Conservation (phyloP, 2,797 vertebrate species). For the Allobates femoralis region DNA sequence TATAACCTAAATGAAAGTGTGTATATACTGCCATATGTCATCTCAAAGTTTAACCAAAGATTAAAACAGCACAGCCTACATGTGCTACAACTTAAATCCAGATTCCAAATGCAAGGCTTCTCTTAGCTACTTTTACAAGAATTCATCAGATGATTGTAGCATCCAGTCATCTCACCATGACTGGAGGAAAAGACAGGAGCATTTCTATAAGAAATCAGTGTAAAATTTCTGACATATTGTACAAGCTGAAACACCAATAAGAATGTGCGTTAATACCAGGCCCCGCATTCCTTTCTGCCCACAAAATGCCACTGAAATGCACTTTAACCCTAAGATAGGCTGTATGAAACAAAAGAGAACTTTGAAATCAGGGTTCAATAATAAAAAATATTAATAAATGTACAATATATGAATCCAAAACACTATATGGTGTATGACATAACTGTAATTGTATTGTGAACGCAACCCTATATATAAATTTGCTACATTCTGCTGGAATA, state of each 20-base stretch:
- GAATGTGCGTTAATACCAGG: slow-evolving; percentile 11
- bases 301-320: not conserved
- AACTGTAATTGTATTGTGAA: not conserved
- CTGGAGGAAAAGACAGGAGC: not conserved
- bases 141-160: slow-evolving; percentile 26
- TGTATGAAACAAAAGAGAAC: not conserved
- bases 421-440: not conserved
- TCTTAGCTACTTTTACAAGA: slow-evolving; percentile 16
- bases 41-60: not conserved
- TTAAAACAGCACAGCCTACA: slow-evolving; percentile 23
- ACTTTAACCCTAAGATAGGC: not conserved
- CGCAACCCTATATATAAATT: not conserved
- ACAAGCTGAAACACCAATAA: not conserved
- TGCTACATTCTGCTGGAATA: not conserved
- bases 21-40: not conserved
- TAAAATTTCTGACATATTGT: too few relatives aligned
- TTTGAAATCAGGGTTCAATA: not conserved
- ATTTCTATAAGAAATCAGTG: not conserved
- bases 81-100: slow-evolving; percentile 21
- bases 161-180: not conserved
- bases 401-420: not conserved
- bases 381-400: not conserved
- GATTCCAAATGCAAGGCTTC: not conserved
- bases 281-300: not conserved
- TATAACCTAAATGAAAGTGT: not conserved